Base-by-base conservation (phyloP, 2,797 vertebrate species). In the Ctenopoma kingsleyae region DNA sequence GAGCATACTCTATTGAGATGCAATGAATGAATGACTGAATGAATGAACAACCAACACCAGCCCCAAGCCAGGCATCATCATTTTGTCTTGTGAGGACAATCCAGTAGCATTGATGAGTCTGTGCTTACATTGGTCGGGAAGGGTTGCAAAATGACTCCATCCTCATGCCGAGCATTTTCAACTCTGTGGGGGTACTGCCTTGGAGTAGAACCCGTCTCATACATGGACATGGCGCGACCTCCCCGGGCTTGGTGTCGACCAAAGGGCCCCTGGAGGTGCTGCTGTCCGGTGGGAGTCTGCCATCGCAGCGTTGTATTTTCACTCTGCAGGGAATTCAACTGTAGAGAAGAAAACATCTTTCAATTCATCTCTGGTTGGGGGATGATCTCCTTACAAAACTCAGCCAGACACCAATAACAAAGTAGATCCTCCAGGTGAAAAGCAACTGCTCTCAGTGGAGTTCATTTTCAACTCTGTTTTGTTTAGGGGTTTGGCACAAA, bases 191-290 rank as follows among this genome's bases (percentile, higher is more conserved):
- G 95, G 92, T 95, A 98, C 38, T 96, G 95, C 84, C 95, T 97
- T 75, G 94, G 94, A 52, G 94, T 92, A 0, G 98, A 99, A 84
- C 98, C 96, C 0, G 98, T 99, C 95, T 99, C 98, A 8, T 99
- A 99, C 98, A 99, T 99, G 71, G 98, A 99, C 95, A 99, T 97
- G 83, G 98, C 96, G 8, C 98, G 96, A 87, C 97, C 97, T 82
- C 97, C 96, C 3, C 97, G 95, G 38, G 93, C 91, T 16, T 95
- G 93, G 0, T 95, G 96, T 59, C 96, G 95, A 66, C 88, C 94
- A 50, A 89, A 81, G 52, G 95, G 92, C 75, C 96, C 96, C 76
- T 92, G 93, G 80, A 93, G 81, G 79, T 95, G 95, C 3, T 95
- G 95, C 54, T 96, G 93, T 80, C 94, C 95, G 60, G 90, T 87